Percentiles rank a stretch among this genome's conserved stretches.
Conservation (phyloP, 2,888 invertebrate genomes). For the Philereme transversata region DNA sequence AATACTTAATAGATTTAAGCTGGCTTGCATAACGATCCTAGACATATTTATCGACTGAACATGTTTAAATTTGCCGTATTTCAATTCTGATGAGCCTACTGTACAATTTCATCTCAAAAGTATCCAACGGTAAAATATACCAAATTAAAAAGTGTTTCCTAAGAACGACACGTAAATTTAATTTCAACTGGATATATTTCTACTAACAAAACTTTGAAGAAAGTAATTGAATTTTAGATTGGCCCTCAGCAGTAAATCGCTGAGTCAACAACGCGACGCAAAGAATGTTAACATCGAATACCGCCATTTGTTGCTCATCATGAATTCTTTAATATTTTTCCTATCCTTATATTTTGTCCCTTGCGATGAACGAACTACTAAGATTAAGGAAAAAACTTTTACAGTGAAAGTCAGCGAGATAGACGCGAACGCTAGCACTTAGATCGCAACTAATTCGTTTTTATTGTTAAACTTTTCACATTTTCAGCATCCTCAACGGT, state of each 20-base stretch:
- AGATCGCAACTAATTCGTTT: conserved; percentile 74
- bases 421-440: conserved; percentile 60
- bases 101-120: background rate
- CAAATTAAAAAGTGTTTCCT: conserved; percentile 5
- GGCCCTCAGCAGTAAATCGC: conserved; percentile 29
- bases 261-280: conserved; percentile 25
- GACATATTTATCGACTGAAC: no score
- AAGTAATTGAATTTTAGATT: conserved; percentile 36
- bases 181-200: conserved; percentile 18
- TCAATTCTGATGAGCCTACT: no score
- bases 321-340: conserved; percentile 46
- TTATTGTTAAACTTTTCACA: conserved; percentile 75
- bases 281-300: conserved; percentile 31
- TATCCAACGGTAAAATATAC: background rate
- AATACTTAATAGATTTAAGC: no score
- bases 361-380: conserved; percentile 52
- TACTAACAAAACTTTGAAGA: conserved; percentile 26
- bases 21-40: no score
- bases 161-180: conserved; percentile 3
- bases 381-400: conserved; percentile 66
- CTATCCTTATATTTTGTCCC: conserved; percentile 46
- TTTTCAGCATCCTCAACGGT: conserved; percentile 61
- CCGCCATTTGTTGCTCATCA: conserved; percentile 49
- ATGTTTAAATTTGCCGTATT: no score
- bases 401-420: conserved; percentile 59